Base-by-base conservation (phyloP, 2,797 vertebrate species). In the Anas bahamensis region DNA sequence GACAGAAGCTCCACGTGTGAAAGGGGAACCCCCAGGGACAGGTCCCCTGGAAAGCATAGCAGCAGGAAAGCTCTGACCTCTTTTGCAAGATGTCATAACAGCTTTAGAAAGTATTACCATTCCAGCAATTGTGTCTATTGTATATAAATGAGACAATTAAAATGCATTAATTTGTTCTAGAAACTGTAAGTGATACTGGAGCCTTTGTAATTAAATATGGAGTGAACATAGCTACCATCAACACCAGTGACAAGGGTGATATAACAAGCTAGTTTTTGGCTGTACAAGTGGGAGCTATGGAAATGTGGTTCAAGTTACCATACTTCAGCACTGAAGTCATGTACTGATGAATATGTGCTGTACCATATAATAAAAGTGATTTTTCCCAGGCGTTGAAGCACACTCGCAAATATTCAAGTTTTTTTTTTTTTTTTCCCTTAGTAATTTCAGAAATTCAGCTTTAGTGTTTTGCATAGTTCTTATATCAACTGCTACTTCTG, bases 301-400 rank as follows among this genome's bases (percentile, higher is more conserved):
- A 77, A 86, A 28, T 28, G 33, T 93, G 77, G 79, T 83, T 94
- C 60, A 86, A 85, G 79, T 85, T 71, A 53, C 44, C 93, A 76
- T 85, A 37, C 31, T 75, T 92, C 44, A 88, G 75, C 75, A 88
- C 44, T 88, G 86, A 95, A 70, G 41, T 92, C 68, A 69, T 13
- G 26, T 41, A 19, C 46, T 65, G 70, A 73, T 69, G 35, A 77
- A n/a, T 72, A 56, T 33, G 55, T 91, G 68, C 57, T 28, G 10
- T 48, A 71, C n/a, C 55, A 73, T 82, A 50, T 46, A 79, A 75
- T 66, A 79, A 79, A 65, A 86, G 35, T 16, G 21, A 31, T 71
- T 94, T 95, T n/a, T 78, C 10, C n/a, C 60, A 78, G 55, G 44
- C 29, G 52, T 26, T 64, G 85, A 74, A 86, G 75, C 26, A 56